A percentile compares a stretch with the other conserved stretches of the same genome.
These are phyloP conservation scores for Acrocephalus kingi DNA, from an alignment of 2,113 vertebrate genomes.

Conservation along the genomic window DNA sequence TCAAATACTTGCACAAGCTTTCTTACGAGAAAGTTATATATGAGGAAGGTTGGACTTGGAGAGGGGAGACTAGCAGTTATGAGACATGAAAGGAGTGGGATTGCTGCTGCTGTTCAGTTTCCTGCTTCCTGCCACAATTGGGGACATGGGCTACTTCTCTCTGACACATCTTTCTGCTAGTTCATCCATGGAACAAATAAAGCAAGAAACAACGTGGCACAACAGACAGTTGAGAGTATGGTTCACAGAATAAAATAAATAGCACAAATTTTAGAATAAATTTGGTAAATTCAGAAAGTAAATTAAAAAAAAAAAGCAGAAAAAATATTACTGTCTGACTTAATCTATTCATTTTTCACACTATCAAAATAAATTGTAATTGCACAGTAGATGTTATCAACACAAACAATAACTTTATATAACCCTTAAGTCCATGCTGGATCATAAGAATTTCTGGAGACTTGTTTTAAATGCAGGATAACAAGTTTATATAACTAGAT, in stretches of 20 bases:
- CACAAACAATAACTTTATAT: neutral
- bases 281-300: neutral
- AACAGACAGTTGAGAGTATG: neutral
- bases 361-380: neutral
- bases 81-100: neutral
- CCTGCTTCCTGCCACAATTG: neutral
- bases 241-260: neutral
- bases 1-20: neutral
- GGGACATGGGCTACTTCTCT: neutral
- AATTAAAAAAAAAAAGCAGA: neutral
- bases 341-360: neutral
- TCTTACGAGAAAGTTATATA: neutral
- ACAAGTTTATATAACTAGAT: neutral
- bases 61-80: neutral
- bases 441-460: neutral
- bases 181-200: neutral
- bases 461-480: neutral
- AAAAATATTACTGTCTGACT: neutral
- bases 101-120: neutral
- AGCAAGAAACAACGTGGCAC: neutral
- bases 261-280: neutral
- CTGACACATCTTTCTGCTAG: neutral
- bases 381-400: neutral
- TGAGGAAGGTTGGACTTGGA: neutral
- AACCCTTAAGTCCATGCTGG: neutral